Evolutionary conservation across 2,113 vertebrate genomes (phyloP).

Genomic region (Aix galericulata): DNA sequence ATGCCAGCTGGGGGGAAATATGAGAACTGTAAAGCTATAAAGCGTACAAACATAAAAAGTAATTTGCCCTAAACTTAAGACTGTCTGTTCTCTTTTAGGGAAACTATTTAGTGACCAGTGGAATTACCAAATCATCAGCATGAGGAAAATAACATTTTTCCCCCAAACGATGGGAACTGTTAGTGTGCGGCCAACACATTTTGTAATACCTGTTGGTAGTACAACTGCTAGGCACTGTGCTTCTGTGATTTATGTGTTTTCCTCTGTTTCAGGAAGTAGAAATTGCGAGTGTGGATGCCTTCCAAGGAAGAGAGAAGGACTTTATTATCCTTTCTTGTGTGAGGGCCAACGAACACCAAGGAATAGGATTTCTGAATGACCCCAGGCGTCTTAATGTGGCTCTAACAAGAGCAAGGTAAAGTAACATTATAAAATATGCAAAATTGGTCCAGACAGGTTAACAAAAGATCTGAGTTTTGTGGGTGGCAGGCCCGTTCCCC

Average conservation of each 20-base stretch:
- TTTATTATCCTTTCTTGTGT: conserved; percentile 99
- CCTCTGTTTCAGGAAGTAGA: conserved; percentile 89
- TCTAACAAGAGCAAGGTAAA: conserved; percentile 92
- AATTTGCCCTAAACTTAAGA: background rate
- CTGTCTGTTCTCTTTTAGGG: background rate
- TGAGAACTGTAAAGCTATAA: background rate
- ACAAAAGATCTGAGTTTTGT: background rate
- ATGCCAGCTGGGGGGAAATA: background rate
- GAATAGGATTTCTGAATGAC: conserved; percentile 97
- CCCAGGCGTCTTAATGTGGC: conserved; percentile 97
- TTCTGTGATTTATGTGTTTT: background rate
- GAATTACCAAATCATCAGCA: background rate
- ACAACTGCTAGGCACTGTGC: background rate
- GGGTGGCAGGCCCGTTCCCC: background rate
- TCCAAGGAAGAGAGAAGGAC: conserved; percentile 98
- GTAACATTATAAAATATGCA: too few species aligned
- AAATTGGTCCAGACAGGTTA: too few species aligned
- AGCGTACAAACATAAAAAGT: background rate
- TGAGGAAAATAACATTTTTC: background rate
- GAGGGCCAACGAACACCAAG: conserved; percentile 96
- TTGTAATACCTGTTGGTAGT: background rate
- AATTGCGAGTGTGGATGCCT: conserved; percentile 97
- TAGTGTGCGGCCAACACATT: fast-evolving
- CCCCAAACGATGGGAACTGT: background rate
- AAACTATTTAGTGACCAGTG: background rate